Evolutionary conservation across 2,797 vertebrate species (phyloP), one percentile per base, ranked within the genome.

Genomic region (Scolopax bukidnonensis): DNA sequence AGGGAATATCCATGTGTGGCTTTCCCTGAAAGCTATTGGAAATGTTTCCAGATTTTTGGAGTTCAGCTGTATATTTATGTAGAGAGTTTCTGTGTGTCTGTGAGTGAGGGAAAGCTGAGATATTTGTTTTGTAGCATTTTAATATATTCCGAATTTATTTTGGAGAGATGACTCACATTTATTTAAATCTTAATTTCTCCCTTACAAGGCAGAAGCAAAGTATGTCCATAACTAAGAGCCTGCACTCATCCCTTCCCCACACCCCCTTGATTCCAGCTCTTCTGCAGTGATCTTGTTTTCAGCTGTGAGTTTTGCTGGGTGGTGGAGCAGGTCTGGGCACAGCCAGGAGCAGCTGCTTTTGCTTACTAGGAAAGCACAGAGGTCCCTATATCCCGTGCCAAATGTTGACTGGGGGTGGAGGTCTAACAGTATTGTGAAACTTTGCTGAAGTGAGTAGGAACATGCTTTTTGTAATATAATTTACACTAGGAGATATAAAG

Each of bases 161-260:
- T 94, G 78, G 84, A 90, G 80, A 77, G 84, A 95, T 95, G 91
- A 95, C 51, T 96, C 96, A 95, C n/a, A 61, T 94, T 90, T 93
- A 75, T 76, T 88, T 89, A 85, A 92, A 87, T 85, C 70, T 89
- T 95, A 73, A 89, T 93, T 96, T 97, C 90, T 97, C 70, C 95
- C 96, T 95, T 97, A 96, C 93, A 97, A 94, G 95, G 96, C 89
- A 95, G 88, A 94, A 90, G 91, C 80, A 82, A 74, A 64, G 21
- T 53, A 50, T 59, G 90, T 87, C 86, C 78, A 23, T 96, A 93
- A 89, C 81, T 90, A 84, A 90, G 81, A 90, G 86, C 41, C 47
- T 87, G 60, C 45, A 27, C 38, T 92, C 75, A 74, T 80, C 60
- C 60, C 32, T 95, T 94, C 60, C 75, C 53, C 81, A 77, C 56